Evolutionary conservation across 2,888 invertebrate species (phyloP).

Genomic region (Orchesella flavescens): DNA sequence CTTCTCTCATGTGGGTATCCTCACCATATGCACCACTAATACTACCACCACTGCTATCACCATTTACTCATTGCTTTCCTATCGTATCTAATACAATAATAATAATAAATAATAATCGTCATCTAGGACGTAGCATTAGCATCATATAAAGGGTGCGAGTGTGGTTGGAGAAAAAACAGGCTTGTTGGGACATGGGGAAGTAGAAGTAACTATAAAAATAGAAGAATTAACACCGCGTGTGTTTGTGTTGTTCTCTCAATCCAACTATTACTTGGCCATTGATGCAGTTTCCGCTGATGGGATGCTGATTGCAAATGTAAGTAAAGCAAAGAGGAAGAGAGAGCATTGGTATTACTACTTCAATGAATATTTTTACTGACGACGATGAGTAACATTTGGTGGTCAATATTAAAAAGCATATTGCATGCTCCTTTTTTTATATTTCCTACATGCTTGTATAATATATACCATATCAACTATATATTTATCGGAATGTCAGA

Average conservation of each 20-base stretch:
- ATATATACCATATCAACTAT: not conserved
- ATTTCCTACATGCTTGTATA: not conserved
- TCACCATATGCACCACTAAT: constrained; percentile 8
- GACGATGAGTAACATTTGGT: not conserved
- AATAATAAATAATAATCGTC: not conserved
- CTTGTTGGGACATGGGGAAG: not conserved
- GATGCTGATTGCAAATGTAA: too few species aligned
- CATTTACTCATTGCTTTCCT: not conserved
- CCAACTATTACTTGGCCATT: too few species aligned
- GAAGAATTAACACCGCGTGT: too few species aligned
- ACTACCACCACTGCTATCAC: not conserved
- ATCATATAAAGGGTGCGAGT: not conserved
- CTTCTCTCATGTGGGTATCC: constrained; percentile 21
- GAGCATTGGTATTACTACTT: too few species aligned
- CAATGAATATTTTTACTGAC: too few species aligned
- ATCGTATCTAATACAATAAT: not conserved
- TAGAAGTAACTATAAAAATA: not conserved
- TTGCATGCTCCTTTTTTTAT: not conserved
- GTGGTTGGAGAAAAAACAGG: constrained; percentile 12
- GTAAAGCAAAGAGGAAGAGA: too few species aligned
- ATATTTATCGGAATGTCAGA: constrained; percentile 24
- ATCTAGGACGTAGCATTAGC: not conserved
- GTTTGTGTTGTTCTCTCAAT: too few species aligned
- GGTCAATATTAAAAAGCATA: constrained; percentile 8
- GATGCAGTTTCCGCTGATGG: too few species aligned